These are phyloP conservation scores for Acromyrmex charruanus DNA, from an alignment of 1,140 invertebrate genomes.

Conservation along the genomic window DNA sequence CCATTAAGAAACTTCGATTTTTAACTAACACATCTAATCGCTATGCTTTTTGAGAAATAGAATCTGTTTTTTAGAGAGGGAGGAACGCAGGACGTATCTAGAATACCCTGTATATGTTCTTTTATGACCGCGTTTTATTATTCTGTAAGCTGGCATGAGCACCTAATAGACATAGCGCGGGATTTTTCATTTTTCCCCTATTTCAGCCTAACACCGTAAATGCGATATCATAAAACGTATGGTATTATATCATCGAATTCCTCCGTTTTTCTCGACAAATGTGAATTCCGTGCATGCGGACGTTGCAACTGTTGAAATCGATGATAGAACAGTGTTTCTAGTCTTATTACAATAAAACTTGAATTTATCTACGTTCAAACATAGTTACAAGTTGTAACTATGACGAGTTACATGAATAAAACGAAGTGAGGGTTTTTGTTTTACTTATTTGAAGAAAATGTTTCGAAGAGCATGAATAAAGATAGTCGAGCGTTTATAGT, in stretches of 20 bases:
- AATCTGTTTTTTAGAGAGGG: not conserved
- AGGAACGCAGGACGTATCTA: not conserved
- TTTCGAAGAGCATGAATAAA: slow-evolving; percentile 1
- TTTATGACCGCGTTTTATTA: slow-evolving; percentile 56
- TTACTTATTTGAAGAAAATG: slow-evolving; percentile 5
- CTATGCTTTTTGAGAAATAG: not conserved
- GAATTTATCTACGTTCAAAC: slow-evolving; percentile 25
- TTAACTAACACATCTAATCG: not conserved
- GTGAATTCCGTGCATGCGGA: not conserved
- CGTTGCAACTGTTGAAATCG: slow-evolving; percentile 17
- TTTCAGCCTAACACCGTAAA: not conserved
- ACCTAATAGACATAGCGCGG: slow-evolving; percentile 19
- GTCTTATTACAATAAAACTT: slow-evolving; percentile 20
- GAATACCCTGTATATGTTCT: not conserved
- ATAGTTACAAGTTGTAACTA: not conserved
- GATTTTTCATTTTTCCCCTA: slow-evolving; percentile 27
- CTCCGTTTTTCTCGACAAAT: not conserved
- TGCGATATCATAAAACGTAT: slow-evolving; percentile 32
- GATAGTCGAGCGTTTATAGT: slow-evolving; percentile 3
- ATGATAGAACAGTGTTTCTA: slow-evolving; percentile 5
- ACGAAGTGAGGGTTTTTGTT: not conserved
- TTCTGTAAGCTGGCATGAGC: slow-evolving; percentile 35
- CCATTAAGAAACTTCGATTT: not conserved
- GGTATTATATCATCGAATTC: not conserved
- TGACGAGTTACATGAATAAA: not conserved